phyloP scores from a whole-genome alignment of 2,888 invertebrate genomes.

The Melinopterus prodromus region DNA sequence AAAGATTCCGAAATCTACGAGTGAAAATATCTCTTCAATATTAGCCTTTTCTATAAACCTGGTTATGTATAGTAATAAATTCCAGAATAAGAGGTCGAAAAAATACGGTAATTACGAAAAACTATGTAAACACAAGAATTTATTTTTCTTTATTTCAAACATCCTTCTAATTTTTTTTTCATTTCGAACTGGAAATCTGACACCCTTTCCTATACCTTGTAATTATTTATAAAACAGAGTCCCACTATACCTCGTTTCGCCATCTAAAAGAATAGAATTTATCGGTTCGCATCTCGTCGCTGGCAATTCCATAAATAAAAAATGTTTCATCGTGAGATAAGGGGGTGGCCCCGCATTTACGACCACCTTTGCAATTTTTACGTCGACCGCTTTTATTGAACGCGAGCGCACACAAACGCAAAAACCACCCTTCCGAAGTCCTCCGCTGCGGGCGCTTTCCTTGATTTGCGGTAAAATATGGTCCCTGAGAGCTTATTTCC shows the following conservation, averaged over 20 bases:
- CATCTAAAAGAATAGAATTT: slow-evolving; percentile 5
- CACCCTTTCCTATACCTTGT: too few species aligned
- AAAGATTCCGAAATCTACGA: too few species aligned
- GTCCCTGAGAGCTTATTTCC: slow-evolving; percentile 32
- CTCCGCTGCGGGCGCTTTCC: slow-evolving; percentile 13
- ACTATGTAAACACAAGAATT: too few species aligned
- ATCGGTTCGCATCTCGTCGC: background rate
- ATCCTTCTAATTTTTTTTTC: too few species aligned
- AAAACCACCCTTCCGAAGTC: background rate
- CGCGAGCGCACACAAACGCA: background rate
- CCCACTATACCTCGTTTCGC: background rate
- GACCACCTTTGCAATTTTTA: slow-evolving; percentile 14
- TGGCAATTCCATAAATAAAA: background rate
- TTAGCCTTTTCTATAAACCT: too few species aligned
- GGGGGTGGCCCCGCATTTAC: background rate
- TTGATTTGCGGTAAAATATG: slow-evolving; percentile 29
- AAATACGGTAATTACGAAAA: too few species aligned
- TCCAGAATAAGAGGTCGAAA: too few species aligned
- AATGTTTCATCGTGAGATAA: slow-evolving; percentile 9
- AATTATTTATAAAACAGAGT: background rate
- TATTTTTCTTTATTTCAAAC: too few species aligned
- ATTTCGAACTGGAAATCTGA: too few species aligned
- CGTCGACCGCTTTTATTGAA: slow-evolving; percentile 21
- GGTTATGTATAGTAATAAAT: too few species aligned
- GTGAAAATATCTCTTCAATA: too few species aligned